Evolutionary conservation across 1,140 invertebrate species (phyloP), one percentile per base, ranked within the genome.

Genomic region (Mamestra configurata): DNA sequence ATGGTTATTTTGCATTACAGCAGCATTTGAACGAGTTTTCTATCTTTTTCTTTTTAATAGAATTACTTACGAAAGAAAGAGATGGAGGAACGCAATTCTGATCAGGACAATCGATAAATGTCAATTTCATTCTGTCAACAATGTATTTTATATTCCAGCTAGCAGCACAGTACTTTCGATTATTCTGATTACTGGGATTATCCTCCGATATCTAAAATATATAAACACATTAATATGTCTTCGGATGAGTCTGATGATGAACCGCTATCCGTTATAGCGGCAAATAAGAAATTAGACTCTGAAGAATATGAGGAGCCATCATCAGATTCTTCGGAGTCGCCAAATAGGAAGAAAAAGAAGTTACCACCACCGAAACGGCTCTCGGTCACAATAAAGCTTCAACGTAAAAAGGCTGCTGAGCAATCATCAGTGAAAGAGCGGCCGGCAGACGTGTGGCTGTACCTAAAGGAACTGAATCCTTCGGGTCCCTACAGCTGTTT

Each of bases 181-280:
- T 15, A 15, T 4, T 15, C 6, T 3, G 11, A 15, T 15, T 15
- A n/a, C 13, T 49, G 43, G n/a, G n/a, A n/a, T n/a, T n/a, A n/a
- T n/a, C n/a, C n/a, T n/a, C n/a, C 8, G 13, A 1, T 53, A 13
- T 24, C 5, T 13, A 24, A 24, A 55, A 20, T 0, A 55, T n/a
- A 24, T 55, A 24, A 24, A 4, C 11, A 24, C 11, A 1, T 0
- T 18, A 55, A 72, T 66, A 94, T 94, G 90, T 68, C 84, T 59
- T 94, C 93, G 10, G 92, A 94, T 18, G 93, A 95, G 24, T 95
- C 94, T 6, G 94, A 95, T 53, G 92, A 95, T 80, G 94, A 95
- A 81, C 93, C 93, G 0, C 84, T 95, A 35, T 91, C 94, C 10
- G 77, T 90, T 59, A 84, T 95, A 82, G 93, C 92, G n/a, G 91